Base-by-base conservation (phyloP, 2,113 vertebrate genomes). In the Otus sunia region DNA sequence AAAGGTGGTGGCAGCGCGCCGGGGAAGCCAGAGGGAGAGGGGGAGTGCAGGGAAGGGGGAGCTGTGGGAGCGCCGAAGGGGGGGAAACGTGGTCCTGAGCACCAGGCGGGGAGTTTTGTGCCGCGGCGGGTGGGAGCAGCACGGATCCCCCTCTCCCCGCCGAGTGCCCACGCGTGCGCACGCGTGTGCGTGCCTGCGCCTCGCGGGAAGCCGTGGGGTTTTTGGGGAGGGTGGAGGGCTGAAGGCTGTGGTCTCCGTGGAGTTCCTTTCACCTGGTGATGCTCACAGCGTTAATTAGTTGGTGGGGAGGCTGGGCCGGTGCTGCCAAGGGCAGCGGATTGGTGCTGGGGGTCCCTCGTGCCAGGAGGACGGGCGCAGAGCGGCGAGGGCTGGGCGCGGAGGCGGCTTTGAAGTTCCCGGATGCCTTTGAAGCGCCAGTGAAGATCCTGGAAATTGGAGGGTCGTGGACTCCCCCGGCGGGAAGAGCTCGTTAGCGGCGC, bases 131-230 rank as follows among this genome's bases (percentile, higher is more conserved):
- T 4, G 80, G 83, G 9, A 37, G 63, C n/a, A 1, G 83, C 52
- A 9, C 3, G 3, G 53, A 2, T 5, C 0, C 5, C 18, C 19
- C 13, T 2, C 34, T 17, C 8, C 47, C 32, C 0, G 16, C 72
- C 0, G 30, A 6, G 50, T 0, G 45, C 30, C 17, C 0, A 13
- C 0, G 72, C 3, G 12, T 14, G 58, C 15, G 1, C 62, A n/a
- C 6, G 6, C 6, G 3, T 50, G 92, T 49, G 72, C 22, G 1
- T 3, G 37, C 55, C 1, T 25, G 3, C 2, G 37, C 37, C 20
- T 15, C 2, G 83, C 27, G 0, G 63, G 73, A 17, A 32, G 37
- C 36, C 0, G 12, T 2, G 30, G 43, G 43, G 43, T 0, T 19
- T 17, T 17, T 0, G 3, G 25, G 62, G n/a, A 21, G 37, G 39